Evolutionary conservation across 2,888 invertebrate genomes (phyloP).

Genomic region (Entomobrya multifasciata): DNA sequence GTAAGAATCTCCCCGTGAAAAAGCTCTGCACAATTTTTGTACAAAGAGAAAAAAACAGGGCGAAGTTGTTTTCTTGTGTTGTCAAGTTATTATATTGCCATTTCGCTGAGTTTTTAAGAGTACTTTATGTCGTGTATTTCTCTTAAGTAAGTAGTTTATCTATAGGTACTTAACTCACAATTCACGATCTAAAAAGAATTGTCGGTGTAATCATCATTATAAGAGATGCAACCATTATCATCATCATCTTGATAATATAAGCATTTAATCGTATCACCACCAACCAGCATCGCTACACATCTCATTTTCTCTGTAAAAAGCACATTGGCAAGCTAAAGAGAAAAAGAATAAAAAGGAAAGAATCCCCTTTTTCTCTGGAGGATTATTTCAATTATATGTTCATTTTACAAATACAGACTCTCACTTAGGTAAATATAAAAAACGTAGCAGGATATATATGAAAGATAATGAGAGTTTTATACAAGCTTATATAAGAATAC

Average conservation of each 20-base stretch:
- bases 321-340: no score
- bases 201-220: not conserved
- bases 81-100: no score
- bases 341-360: no score
- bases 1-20: not conserved
- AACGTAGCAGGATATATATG: slow-evolving; percentile 9
- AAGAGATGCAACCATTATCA: not conserved
- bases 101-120: not conserved
- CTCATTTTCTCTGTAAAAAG: slow-evolving; percentile 14
- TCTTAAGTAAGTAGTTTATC: slow-evolving; percentile 11
- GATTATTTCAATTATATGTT: slow-evolving; percentile 54
- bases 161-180: slow-evolving; percentile 34
- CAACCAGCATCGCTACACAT: no score
- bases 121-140: not conserved
- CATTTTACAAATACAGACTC: no score
- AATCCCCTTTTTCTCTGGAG: slow-evolving; percentile 30
- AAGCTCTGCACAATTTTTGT: not conserved
- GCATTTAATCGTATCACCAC: slow-evolving; percentile 53
- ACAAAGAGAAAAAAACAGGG: no score
- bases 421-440: no score
- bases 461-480: slow-evolving; percentile 28
- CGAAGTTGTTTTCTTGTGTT: not conserved
- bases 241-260: slow-evolving; percentile 46
- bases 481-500: not conserved
- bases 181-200: slow-evolving; percentile 31